Evolutionary conservation across 30 jellyfish, hydroid and myxozoan genomes (phyloP).

Genomic region (Hydractinia symbiolongicarpus): DNA sequence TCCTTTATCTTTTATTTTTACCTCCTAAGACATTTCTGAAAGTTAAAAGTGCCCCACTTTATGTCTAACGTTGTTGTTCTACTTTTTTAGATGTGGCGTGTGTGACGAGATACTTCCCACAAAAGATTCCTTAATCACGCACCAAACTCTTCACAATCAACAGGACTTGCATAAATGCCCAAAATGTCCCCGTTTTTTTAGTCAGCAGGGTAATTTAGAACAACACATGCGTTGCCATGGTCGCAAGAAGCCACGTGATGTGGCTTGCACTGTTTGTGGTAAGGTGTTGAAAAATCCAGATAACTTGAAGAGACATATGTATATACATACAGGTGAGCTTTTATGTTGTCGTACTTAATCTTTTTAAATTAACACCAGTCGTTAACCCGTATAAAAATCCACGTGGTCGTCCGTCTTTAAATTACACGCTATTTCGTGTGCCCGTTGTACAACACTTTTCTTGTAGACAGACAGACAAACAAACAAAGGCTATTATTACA

Average conservation of each 20-base stretch:
- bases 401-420: too few relatives aligned
- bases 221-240: slow-evolving; percentile 4
- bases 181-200: neutral
- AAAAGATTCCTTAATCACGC: neutral
- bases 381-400: too few relatives aligned
- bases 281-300: slow-evolving; percentile 30
- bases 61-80: too few relatives aligned
- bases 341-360: too few relatives aligned
- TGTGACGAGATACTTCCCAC: slow-evolving; percentile 7
- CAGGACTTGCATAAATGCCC: slow-evolving; percentile 3
- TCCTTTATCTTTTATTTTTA: too few relatives aligned
- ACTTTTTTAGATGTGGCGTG: neutral
- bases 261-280: slow-evolving; percentile 34
- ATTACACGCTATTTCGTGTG: too few relatives aligned
- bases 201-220: slow-evolving; percentile 7
- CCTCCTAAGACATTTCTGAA: too few relatives aligned
- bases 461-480: too few relatives aligned
- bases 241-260: slow-evolving; percentile 16
- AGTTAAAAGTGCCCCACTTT: too few relatives aligned
- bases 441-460: too few relatives aligned
- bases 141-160: neutral
- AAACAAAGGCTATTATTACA: too few relatives aligned
- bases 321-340: slow-evolving; percentile 42
- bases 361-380: too few relatives aligned
- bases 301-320: slow-evolving; percentile 38